These are phyloP conservation scores for Sarcophaga bullata DNA, from an alignment of 1,140 invertebrate genomes.

Conservation along the genomic window DNA sequence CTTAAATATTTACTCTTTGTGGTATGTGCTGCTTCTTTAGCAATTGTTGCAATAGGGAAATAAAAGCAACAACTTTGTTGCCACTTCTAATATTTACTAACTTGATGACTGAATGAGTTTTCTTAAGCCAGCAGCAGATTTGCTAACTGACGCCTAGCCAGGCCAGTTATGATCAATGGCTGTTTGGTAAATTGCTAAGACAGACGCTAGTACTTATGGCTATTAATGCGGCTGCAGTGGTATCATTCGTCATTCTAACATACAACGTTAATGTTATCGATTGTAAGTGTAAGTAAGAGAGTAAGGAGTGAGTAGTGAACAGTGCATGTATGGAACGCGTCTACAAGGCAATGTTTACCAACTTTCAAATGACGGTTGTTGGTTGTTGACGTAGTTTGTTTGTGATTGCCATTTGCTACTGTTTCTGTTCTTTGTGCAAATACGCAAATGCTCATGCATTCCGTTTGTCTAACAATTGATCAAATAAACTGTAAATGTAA, in stretches of 20 bases:
- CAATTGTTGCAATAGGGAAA: background rate
- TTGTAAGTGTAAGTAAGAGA: no score
- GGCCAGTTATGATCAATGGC: background rate
- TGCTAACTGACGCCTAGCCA: background rate
- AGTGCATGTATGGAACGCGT: no score
- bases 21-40: background rate
- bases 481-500: no score
- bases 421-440: no score
- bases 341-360: no score
- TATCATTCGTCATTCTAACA: background rate
- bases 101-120: background rate
- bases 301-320: no score
- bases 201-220: background rate
- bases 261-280: background rate
- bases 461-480: no score
- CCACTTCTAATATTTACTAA: background rate
- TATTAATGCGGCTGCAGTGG: background rate
- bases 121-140: no score
- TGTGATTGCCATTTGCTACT: no score
- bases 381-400: no score
- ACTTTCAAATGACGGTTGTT: no score
- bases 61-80: background rate
- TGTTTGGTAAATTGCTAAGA: background rate
- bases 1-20: background rate
- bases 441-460: no score